phyloP scores from a whole-genome alignment of 2,113 vertebrate species.

The Otolemur garnettii region DNA sequence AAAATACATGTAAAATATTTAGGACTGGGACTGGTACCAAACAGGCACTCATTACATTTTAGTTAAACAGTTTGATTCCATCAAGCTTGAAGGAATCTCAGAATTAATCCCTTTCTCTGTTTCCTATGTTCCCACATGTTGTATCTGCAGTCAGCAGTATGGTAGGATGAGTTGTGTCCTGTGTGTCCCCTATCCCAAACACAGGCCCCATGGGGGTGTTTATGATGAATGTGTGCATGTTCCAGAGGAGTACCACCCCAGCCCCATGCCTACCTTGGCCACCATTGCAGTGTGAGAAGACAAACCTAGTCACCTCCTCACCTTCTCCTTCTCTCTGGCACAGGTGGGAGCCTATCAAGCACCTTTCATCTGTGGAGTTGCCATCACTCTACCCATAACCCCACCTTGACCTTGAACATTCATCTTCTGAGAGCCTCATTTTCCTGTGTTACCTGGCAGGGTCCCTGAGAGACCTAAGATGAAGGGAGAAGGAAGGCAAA shows the following conservation, averaged over 20 bases:
- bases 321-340: neutral
- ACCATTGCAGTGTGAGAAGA: neutral
- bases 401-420: neutral
- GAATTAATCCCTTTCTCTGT: neutral
- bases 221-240: neutral
- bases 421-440: neutral
- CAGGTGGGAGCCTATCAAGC: neutral
- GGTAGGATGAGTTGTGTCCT: neutral
- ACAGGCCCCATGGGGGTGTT: neutral
- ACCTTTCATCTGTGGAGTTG: accelerated
- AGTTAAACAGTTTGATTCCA: neutral
- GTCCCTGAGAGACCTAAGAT: neutral
- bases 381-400: neutral
- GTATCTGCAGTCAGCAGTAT: neutral
- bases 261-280: neutral
- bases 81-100: neutral
- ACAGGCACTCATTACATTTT: accelerated
- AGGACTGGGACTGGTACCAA: neutral
- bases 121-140: neutral
- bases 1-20: neutral
- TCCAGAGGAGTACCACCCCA: neutral
- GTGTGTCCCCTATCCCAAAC: neutral
- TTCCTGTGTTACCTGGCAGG: neutral
- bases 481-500: neutral
- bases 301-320: accelerated